Conservation (phyloP, 2,888 invertebrate genomes). For the Drosophila prostipennis region DNA sequence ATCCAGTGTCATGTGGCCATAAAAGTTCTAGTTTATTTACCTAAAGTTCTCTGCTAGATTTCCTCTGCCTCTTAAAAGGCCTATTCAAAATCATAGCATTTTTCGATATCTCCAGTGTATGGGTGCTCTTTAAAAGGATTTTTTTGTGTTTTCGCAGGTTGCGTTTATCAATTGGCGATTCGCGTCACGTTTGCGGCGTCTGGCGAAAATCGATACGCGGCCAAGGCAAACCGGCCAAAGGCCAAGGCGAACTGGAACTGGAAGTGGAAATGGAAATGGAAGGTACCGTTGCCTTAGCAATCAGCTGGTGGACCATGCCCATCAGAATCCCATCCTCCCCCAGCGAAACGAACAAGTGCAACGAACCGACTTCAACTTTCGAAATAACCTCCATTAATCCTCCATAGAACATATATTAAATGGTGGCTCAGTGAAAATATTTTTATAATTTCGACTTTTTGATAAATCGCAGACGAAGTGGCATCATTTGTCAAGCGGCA, state of each 20-base stretch:
- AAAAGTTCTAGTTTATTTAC: neutral
- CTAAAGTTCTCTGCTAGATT: neutral
- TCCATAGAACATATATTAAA: slow-evolving; percentile 34
- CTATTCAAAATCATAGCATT: neutral
- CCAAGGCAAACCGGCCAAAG: slow-evolving; percentile 43
- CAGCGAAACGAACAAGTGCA: slow-evolving; percentile 19
- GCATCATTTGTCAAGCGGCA: slow-evolving; percentile 69
- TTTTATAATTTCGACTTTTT: slow-evolving; percentile 61
- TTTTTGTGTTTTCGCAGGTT: slow-evolving; percentile 18
- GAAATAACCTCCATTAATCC: slow-evolving; percentile 30
- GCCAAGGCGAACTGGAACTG: slow-evolving; percentile 28
- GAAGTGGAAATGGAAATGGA: slow-evolving; percentile 1
- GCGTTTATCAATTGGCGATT: slow-evolving; percentile 48
- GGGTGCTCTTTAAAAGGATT: slow-evolving; percentile 33
- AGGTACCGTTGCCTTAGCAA: slow-evolving; percentile 24
- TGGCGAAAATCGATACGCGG: slow-evolving; percentile 68
- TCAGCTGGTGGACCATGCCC: slow-evolving; percentile 13
- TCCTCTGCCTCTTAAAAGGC: neutral
- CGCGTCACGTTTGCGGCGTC: slow-evolving; percentile 71
- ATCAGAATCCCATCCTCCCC: no score
- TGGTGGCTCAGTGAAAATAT: slow-evolving; percentile 26
- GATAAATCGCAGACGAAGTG: slow-evolving; percentile 68
- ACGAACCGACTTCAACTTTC: slow-evolving; percentile 22
- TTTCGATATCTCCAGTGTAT: neutral
- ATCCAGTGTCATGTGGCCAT: no score